Evolutionary conservation across 2,113 vertebrate species (phyloP).

Genomic region (Muntiacus muntjak): DNA sequence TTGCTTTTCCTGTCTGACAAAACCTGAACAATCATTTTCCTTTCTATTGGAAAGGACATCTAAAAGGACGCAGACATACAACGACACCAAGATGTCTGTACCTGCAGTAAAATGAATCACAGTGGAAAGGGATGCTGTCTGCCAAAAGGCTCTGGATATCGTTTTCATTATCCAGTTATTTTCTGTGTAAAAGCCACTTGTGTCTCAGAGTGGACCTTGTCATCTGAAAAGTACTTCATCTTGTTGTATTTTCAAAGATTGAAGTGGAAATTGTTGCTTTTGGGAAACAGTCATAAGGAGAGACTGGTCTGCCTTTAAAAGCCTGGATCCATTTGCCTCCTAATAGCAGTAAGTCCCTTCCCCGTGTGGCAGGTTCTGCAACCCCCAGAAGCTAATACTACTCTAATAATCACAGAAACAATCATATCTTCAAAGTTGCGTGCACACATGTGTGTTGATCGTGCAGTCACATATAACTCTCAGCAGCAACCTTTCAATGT

Average conservation of each 20-base stretch:
- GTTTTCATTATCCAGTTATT: constrained; percentile 47
- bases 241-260: constrained; percentile 24
- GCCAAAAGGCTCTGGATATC: neutral
- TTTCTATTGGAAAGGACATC: constrained; percentile 46
- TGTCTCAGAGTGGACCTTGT: constrained; percentile 5
- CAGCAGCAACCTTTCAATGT: neutral
- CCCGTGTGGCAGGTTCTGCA: neutral
- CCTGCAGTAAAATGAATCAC: constrained; percentile 20
- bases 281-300: constrained; percentile 22
- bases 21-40: constrained; percentile 31
- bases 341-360: neutral
- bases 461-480: neutral
- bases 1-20: constrained; percentile 35
- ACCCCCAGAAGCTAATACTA: neutral
- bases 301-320: neutral
- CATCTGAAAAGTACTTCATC: constrained; percentile 44
- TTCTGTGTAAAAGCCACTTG: constrained; percentile 47
- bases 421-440: neutral
- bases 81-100: neutral
- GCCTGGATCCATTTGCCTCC: neutral
- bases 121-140: neutral
- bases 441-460: neutral
- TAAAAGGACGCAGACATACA: constrained; percentile 41
- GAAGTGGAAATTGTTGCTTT: constrained; percentile 46
- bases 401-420: neutral